Conservation (phyloP, 2,113 vertebrate genomes). For the Prolemur simus region DNA sequence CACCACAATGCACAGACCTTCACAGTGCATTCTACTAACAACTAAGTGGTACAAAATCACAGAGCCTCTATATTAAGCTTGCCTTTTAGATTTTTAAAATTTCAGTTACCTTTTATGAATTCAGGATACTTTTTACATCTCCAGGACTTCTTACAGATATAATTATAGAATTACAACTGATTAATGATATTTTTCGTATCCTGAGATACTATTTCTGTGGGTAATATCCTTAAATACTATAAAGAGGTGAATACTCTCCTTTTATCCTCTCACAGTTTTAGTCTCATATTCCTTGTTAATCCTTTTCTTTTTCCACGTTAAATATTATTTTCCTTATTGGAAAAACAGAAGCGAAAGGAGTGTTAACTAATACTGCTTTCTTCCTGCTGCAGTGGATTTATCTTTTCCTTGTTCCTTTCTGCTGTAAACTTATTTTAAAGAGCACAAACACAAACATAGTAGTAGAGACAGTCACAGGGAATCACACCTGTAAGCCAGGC, state of each 20-base stretch:
- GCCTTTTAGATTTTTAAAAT: not conserved
- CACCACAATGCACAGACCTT: not conserved
- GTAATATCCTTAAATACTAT: not conserved
- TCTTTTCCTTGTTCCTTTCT: not conserved
- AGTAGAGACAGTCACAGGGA: not conserved
- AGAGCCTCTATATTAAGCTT: not conserved
- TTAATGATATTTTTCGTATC: not conserved
- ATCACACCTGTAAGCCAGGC: not conserved
- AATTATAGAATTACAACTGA: not conserved
- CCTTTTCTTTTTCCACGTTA: not conserved
- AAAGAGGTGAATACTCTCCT: not conserved
- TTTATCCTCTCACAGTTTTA: not conserved
- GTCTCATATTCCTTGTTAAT: not conserved
- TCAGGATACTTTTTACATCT: not conserved
- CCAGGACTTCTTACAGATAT: not conserved
- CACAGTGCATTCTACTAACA: not conserved
- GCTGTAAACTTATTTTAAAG: not conserved
- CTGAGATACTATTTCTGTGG: not conserved
- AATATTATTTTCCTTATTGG: not conserved
- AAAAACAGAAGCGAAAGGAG: not conserved
- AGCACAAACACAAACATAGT: not conserved
- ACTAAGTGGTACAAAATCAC: not conserved
- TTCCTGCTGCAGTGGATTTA: not conserved
- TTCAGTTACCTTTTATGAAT: not conserved
- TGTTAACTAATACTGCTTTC: not conserved